These are phyloP conservation scores for Centropus bengalensis DNA, from an alignment of 2,113 vertebrate genomes.

Conservation along the genomic window DNA sequence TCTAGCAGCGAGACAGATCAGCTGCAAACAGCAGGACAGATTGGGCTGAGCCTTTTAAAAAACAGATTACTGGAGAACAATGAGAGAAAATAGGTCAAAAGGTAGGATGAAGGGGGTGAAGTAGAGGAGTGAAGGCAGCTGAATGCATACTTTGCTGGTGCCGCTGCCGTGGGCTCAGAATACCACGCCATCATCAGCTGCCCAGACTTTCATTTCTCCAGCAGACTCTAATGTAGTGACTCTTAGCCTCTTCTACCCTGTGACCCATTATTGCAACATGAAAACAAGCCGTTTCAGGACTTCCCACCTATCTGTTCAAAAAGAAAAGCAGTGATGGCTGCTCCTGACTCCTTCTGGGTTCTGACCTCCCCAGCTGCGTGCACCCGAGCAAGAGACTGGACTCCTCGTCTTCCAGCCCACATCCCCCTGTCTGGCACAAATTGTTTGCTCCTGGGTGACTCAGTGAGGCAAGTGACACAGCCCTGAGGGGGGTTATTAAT, in stretches of 20 bases:
- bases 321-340: background rate
- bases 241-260: background rate
- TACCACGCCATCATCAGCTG: background rate
- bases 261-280: background rate
- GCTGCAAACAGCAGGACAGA: slow-evolving; percentile 39
- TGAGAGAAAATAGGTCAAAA: slow-evolving; percentile 56
- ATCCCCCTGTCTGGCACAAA: background rate
- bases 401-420: background rate
- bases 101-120: slow-evolving; percentile 12
- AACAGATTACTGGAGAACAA: slow-evolving; percentile 51
- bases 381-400: rapidly evolving
- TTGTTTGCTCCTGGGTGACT: background rate
- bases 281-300: background rate
- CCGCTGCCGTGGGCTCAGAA: background rate
- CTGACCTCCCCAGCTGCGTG: background rate
- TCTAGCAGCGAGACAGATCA: slow-evolving; percentile 1
- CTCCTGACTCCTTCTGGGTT: background rate
- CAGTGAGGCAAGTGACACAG: rapidly evolving
- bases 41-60: slow-evolving; percentile 38
- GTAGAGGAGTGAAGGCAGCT: background rate
- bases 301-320: background rate
- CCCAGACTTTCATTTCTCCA: background rate
- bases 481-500: background rate
- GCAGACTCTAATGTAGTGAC: background rate
- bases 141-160: background rate